A percentile compares a stretch with the other conserved stretches of the same genome.
phyloP scores from a whole-genome alignment of 2,888 invertebrate genomes.

The Laothoe populi region DNA sequence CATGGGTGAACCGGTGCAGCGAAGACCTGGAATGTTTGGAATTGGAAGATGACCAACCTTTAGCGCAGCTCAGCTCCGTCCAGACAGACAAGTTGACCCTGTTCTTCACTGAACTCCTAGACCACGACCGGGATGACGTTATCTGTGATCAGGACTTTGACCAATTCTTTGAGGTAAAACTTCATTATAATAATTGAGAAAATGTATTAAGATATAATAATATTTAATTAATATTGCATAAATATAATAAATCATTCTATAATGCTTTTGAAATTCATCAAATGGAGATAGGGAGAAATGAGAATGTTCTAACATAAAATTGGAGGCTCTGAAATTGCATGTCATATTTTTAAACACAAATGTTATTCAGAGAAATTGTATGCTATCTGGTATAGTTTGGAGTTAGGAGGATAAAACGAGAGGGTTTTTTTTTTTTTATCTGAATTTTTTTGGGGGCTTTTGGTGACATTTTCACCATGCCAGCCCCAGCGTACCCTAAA shows the following conservation, averaged over 20 bases:
- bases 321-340: background rate
- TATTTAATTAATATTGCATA: too few species aligned
- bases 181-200: too few species aligned
- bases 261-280: too few species aligned
- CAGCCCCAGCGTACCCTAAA: too few species aligned
- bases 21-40: constrained; percentile 86
- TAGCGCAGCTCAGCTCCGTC: constrained; percentile 83
- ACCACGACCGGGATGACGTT: constrained; percentile 89
- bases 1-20: constrained; percentile 90
- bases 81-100: constrained; percentile 89
- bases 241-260: too few species aligned
- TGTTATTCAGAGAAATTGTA: constrained; percentile 10
- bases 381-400: constrained; percentile 4
- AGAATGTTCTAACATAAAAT: background rate
- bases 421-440: too few species aligned
- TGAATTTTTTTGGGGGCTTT: too few species aligned
- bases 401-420: constrained; percentile 7
- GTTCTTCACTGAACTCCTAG: constrained; percentile 89
- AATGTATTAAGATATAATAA: too few species aligned
- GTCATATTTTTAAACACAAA: background rate
- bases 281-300: too few species aligned
- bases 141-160: constrained; percentile 89
- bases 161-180: constrained; percentile 83
- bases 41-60: constrained; percentile 80
- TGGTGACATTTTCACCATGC: too few species aligned